phyloP scores from a whole-genome alignment of 2,113 vertebrate genomes.

The Chroicocephalus ridibundus region DNA sequence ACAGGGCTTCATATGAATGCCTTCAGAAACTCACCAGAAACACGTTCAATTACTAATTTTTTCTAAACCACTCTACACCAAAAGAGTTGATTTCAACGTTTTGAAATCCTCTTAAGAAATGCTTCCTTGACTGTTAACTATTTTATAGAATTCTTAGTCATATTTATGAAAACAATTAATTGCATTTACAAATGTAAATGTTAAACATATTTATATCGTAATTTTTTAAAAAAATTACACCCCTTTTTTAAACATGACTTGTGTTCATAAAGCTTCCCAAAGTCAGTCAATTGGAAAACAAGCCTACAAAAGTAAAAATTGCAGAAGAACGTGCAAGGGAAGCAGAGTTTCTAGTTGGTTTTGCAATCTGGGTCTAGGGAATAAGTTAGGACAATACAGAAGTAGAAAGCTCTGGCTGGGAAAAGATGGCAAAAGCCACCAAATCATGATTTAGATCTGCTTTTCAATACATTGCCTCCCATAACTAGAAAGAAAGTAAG shows the following conservation, averaged over 20 bases:
- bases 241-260: background rate
- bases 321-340: background rate
- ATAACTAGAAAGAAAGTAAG: background rate
- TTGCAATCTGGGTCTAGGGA: background rate
- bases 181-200: background rate
- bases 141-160: background rate
- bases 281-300: background rate
- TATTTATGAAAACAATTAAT: background rate
- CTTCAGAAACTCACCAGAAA: background rate
- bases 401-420: background rate
- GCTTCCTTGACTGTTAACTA: background rate
- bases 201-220: background rate
- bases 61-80: background rate
- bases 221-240: background rate
- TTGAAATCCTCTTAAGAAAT: background rate
- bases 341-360: background rate
- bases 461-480: background rate
- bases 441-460: background rate
- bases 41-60: background rate
- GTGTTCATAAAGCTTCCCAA: background rate
- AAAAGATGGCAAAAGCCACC: background rate
- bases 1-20: background rate
- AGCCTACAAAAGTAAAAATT: background rate
- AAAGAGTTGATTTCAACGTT: background rate
- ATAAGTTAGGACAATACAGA: background rate